Evolutionary conservation across 2,113 vertebrate species (phyloP), one percentile per base, ranked within the genome.

Genomic region (Cyanistes caeruleus): DNA sequence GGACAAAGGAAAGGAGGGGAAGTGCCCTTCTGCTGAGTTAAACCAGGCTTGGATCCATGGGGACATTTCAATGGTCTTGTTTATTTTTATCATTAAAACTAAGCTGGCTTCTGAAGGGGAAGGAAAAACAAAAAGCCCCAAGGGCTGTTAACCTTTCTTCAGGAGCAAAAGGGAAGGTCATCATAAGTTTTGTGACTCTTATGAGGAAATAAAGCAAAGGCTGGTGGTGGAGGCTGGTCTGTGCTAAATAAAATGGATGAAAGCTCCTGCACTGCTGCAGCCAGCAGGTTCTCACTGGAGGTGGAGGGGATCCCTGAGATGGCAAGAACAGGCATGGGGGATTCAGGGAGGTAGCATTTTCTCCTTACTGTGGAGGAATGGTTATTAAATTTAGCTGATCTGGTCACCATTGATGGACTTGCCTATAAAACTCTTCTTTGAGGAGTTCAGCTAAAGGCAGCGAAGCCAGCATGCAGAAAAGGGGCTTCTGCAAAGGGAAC

Each of bases 11-110:
- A 92, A 73, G 27, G 16, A 63, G 51, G 44, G 48, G 53, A 70
- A 63, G 43, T 68, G 63, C 49, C 31, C 63, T 60, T 79, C 48
- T 89, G 18, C 60, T 9, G 13, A 81, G 37, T 75, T 89, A 75
- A 91, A 87, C 46, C 62, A 89, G 60, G 19, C 56, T 90, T 76
- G 53, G 41, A 52, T 87, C 88, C 80, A 70, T 0, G 5, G 75
- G 73, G 86, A 87, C 44, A 25, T 80, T 90, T 87, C 87, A 83
- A 58, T 55, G 70, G 63, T 70, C 63, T 93, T 69, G 64, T 88
- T 96, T 90, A 87, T 87, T 93, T 91, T 95, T 94, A 74, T 81
- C 78, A 60, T 67, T 74, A 72, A 91, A 95, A 77, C 48, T 33
- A 59, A 90, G 64, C 25, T 65, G 64, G 37, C 52, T 94, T 94